Evolutionary conservation across 2,888 invertebrate genomes (phyloP), one percentile per base, ranked within the genome.

Genomic region (Actias luna): DNA sequence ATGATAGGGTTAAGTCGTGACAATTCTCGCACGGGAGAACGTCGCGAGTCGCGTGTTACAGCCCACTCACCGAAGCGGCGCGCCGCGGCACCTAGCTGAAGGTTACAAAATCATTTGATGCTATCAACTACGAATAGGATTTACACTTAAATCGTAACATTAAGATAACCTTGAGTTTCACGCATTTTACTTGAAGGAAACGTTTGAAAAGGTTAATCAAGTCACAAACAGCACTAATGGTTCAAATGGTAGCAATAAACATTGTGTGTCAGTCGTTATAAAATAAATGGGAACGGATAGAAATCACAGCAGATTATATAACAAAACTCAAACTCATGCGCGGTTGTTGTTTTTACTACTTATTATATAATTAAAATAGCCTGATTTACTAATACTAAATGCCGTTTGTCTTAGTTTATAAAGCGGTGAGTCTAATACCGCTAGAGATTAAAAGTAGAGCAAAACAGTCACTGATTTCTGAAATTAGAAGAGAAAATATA

Each of bases 1-100:
- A 67, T 68, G 70, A 73, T 74, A 73, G 74, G 71, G 74, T 70
- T 67, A 69, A 75, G 69, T 74, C 75, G 73, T 81, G 82, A 80
- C 78, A 76, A 69, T 67, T 65, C 58, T 62, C 42, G 33, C 29
- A 70, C 74, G 69, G 64, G 64, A 68, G 67, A 63, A 42, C 61
- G 42, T 58, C 61, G 58, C 58, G 22, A 69, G 66, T 83, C 76
- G 87, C 87, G 87, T 86, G 85, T 78, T 74, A 68, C 71, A 65
- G 70, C 67, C 69, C 74, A 78, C 72, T 77, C 71, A 70, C 60
- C 63, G 22, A 42, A 31, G 22, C 46, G 46, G 46, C 10, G 46
- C 46, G 46, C 5, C 46, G 46, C 63, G 22, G 61, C 42, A 39
- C 22, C 22, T 42, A 57, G 22, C 33, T 58, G 71, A 76, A 77